These are phyloP conservation scores for Hydrolagus affinis DNA, from an alignment of 2,113 vertebrate genomes.

Conservation along the genomic window DNA sequence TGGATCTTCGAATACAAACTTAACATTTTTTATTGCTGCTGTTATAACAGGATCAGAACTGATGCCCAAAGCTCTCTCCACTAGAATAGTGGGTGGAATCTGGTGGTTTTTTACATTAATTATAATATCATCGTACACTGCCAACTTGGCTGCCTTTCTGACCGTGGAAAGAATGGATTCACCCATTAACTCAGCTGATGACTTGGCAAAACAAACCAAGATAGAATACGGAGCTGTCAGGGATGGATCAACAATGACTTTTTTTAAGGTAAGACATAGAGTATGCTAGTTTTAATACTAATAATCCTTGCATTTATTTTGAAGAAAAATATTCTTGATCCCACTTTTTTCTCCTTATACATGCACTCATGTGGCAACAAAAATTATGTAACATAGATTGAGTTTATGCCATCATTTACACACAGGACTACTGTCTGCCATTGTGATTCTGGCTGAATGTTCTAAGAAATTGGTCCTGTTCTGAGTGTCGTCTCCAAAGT, in stretches of 20 bases:
- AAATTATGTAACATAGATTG: neutral
- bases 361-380: neutral
- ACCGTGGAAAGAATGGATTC: conserved; percentile 97
- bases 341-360: neutral
- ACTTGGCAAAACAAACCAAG: conserved; percentile 95
- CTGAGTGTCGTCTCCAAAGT: neutral
- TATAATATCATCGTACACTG: conserved; percentile 96
- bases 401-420: neutral
- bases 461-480: neutral
- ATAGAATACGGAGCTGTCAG: conserved; percentile 92
- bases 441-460: neutral
- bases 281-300: too few relatives aligned
- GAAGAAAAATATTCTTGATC: neutral
- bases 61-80: conserved; percentile 97
- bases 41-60: conserved; percentile 81
- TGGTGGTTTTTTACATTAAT: conserved; percentile 99
- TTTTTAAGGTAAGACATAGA: conserved; percentile 87
- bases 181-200: conserved; percentile 90
- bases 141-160: conserved; percentile 93
- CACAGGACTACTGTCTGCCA: neutral
- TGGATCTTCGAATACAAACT: neutral
- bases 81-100: conserved; percentile 94
- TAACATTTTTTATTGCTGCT: conserved; percentile 41
- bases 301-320: neutral
- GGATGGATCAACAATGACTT: conserved; percentile 96